Evolutionary conservation across 2,888 invertebrate genomes (phyloP).

Genomic region (Caenorhabditis panamensis): DNA sequence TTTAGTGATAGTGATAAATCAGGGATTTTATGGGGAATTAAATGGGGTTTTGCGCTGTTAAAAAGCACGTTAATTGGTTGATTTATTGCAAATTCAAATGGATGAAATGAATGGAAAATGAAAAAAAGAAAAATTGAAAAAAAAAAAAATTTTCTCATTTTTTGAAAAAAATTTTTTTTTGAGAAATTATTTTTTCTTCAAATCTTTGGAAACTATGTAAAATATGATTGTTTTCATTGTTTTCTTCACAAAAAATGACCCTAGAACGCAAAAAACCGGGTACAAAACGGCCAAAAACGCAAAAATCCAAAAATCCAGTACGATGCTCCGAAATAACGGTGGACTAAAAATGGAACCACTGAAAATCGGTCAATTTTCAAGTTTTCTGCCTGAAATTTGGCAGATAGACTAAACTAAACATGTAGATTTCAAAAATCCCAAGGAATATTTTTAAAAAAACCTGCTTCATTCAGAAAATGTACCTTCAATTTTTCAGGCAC

Average conservation of each 20-base stretch:
- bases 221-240: no score
- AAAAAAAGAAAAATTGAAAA: slow-evolving; percentile 21
- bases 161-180: background rate
- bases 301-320: slow-evolving; percentile 1
- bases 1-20: slow-evolving; percentile 12
- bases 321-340: slow-evolving; percentile 1
- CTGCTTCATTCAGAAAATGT: no score
- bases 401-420: background rate
- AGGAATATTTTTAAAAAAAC: no score
- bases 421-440: background rate
- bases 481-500: slow-evolving; percentile 51
- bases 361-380: background rate
- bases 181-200: no score
- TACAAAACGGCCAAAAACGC: no score
- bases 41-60: slow-evolving; percentile 12
- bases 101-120: background rate
- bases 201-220: no score
- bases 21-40: slow-evolving; percentile 10
- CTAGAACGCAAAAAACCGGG: no score
- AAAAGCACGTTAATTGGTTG: background rate
- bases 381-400: background rate
- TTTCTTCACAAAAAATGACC: no score
- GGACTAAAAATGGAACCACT: background rate
- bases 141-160: no score
- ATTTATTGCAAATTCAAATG: background rate